A percentile compares a stretch with the other conserved stretches of the same genome.
phyloP scores from a whole-genome alignment of 2,113 vertebrate genomes.

The Corythornis cristatus region DNA sequence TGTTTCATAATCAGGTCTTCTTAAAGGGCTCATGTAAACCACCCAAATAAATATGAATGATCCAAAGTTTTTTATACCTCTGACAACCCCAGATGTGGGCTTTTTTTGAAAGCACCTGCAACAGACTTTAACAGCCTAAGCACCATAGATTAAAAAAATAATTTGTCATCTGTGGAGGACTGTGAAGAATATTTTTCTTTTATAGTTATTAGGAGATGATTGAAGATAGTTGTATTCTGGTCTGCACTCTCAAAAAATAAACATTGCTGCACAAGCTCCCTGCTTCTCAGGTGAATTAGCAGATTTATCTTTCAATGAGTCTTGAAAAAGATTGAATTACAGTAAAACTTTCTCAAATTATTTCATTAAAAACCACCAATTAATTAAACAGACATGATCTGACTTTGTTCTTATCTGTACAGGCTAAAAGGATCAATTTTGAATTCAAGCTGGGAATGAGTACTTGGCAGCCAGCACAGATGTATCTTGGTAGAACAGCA shows the following conservation, averaged over 20 bases:
- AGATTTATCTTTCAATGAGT: background rate
- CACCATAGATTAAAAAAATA: background rate
- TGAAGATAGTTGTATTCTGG: background rate
- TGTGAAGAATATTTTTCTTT: background rate
- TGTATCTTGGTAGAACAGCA: conserved; percentile 6
- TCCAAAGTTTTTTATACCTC: background rate
- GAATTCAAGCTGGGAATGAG: background rate
- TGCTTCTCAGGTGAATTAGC: background rate
- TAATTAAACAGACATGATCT: background rate
- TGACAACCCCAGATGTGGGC: background rate
- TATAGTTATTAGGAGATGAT: background rate
- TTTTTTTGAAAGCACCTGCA: background rate
- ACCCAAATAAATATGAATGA: background rate
- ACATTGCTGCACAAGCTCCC: background rate
- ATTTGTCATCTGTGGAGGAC: background rate
- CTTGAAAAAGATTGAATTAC: background rate
- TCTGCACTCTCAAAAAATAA: background rate
- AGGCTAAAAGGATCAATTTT: background rate
- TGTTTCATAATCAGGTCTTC: background rate
- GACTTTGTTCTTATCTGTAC: background rate
- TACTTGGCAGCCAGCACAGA: conserved; percentile 4
- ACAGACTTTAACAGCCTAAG: background rate
- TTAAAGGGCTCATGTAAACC: background rate
- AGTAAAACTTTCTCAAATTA: background rate
- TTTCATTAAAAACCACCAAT: background rate